Percentiles rank a stretch among this genome's conserved stretches.
Conservation (phyloP, 2,113 vertebrate species). For the Heterocephalus glaber region DNA sequence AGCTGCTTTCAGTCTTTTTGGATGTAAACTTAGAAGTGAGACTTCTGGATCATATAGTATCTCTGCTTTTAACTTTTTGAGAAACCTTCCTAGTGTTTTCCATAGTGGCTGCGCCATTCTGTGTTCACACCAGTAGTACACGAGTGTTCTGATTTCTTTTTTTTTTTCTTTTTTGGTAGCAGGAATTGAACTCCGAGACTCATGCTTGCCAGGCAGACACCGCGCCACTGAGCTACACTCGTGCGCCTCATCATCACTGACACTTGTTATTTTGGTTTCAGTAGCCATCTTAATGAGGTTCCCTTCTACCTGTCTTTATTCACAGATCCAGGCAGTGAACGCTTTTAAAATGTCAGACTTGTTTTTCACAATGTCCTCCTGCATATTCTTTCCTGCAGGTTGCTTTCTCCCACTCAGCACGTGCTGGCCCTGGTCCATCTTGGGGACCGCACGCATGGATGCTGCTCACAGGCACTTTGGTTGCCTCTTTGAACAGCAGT, state of each 20-base stretch:
- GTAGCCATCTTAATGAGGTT: background rate
- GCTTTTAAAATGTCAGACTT: background rate
- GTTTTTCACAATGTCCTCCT: background rate
- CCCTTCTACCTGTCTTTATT: background rate
- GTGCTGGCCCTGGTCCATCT: accelerated
- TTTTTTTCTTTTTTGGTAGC: too few relatives aligned
- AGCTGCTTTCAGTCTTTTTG: background rate
- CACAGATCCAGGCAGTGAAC: background rate
- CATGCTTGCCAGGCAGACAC: too few relatives aligned
- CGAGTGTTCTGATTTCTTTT: background rate
- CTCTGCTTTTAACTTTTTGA: background rate
- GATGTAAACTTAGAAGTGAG: background rate
- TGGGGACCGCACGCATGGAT: too few relatives aligned
- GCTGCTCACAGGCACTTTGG: background rate
- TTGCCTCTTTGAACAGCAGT: background rate
- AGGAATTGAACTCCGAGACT: too few relatives aligned
- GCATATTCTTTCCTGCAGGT: accelerated
- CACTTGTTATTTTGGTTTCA: background rate
- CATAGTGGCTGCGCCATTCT: too few relatives aligned
- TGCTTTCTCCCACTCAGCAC: background rate
- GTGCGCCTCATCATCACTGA: background rate
- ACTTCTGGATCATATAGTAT: background rate
- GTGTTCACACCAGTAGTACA: too few relatives aligned
- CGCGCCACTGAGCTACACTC: too few relatives aligned
- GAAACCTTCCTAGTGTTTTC: background rate